Conservation (phyloP, 2,888 invertebrate genomes). For the Lithosia quadra region DNA sequence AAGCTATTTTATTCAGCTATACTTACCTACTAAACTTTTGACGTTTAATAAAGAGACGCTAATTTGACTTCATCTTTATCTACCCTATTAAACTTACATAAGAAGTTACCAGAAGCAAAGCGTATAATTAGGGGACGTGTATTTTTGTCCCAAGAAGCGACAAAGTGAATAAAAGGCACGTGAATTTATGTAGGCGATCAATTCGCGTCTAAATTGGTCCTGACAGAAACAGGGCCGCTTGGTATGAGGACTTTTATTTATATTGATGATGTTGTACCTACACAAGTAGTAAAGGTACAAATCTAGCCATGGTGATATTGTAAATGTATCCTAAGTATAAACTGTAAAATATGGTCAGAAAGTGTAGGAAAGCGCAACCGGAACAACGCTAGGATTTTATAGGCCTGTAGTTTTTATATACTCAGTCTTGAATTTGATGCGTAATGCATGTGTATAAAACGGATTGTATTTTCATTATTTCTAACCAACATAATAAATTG, state of each 20-base stretch:
- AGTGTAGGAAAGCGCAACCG: too few relatives aligned
- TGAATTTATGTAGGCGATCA: slow-evolving; percentile 62
- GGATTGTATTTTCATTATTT: too few relatives aligned
- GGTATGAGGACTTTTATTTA: slow-evolving; percentile 12
- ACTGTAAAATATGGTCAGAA: too few relatives aligned
- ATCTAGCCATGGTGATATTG: not conserved
- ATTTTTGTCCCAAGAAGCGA: slow-evolving; percentile 54
- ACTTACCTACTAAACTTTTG: too few relatives aligned
- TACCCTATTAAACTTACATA: slow-evolving; percentile 33
- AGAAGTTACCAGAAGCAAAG: slow-evolving; percentile 32
- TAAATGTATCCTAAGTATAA: too few relatives aligned
- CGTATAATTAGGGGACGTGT: slow-evolving; percentile 41
- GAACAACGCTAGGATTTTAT: too few relatives aligned
- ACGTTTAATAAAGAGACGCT: too few relatives aligned
- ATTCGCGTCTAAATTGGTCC: slow-evolving; percentile 64
- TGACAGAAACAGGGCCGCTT: slow-evolving; percentile 47
- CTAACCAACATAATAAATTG: too few relatives aligned
- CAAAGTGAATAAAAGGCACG: slow-evolving; percentile 56
- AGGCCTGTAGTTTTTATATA: too few relatives aligned
- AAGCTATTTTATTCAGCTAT: too few relatives aligned
- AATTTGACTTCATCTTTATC: not conserved
- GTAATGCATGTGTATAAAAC: too few relatives aligned
- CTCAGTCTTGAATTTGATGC: too few relatives aligned
- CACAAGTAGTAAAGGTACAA: not conserved
- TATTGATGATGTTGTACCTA: slow-evolving; percentile 25